Percentiles rank a stretch among this genome's conserved stretches.
Conservation (phyloP, 2,797 vertebrate species). For the Podargus strigoides region DNA sequence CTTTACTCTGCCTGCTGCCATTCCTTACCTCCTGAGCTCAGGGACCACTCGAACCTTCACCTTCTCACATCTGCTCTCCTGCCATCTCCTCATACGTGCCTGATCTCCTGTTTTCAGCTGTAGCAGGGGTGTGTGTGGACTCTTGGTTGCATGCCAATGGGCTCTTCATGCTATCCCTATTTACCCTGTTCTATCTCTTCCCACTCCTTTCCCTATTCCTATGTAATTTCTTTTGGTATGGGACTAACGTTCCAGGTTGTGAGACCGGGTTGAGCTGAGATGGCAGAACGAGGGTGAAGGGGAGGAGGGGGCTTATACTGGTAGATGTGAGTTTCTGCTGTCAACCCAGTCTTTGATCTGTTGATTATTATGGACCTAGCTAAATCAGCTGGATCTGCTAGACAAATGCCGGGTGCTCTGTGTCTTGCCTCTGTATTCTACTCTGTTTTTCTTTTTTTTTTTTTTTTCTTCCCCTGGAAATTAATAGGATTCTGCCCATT, state of each 20-base stretch:
- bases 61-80: background rate
- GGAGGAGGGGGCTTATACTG: background rate
- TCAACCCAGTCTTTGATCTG: background rate
- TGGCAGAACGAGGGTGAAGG: background rate
- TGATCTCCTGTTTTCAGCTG: background rate
- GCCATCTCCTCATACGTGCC: background rate
- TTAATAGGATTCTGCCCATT: conserved; percentile 52
- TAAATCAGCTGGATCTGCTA: background rate
- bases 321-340: background rate
- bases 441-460: conserved; percentile 37
- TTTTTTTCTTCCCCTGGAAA: background rate
- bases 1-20: background rate
- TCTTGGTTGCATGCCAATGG: background rate
- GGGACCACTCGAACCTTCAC: background rate
- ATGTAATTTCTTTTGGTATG: background rate
- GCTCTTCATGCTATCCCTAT: background rate
- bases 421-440: conserved; percentile 43
- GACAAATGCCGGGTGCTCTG: background rate
- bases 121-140: background rate
- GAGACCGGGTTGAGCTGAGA: background rate
- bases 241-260: background rate
- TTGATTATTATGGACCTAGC: background rate
- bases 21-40: background rate
- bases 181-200: conserved; percentile 8
- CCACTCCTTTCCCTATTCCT: background rate